Conservation (phyloP, 2,113 vertebrate genomes). For the Phalacrocorax carbo region DNA sequence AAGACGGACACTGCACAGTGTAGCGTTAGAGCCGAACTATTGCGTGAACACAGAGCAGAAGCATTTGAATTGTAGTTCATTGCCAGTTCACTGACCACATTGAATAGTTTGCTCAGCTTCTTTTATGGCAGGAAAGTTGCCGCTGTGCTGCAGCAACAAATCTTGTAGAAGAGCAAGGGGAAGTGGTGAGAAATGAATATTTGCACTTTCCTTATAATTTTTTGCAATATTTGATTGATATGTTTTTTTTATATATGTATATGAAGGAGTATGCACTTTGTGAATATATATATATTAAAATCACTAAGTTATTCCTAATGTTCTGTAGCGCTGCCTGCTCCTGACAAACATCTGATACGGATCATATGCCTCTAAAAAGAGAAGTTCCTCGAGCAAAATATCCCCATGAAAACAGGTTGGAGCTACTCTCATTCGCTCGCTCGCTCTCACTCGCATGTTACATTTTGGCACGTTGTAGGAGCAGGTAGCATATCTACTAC, state of each 20-base stretch:
- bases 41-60: conserved; percentile 26
- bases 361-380: conserved; percentile 68
- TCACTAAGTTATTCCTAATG: conserved; percentile 51
- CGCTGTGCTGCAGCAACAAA: conserved; percentile 22
- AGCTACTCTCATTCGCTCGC: conserved; percentile 64
- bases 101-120: neutral
- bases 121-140: conserved; percentile 44
- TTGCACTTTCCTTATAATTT: conserved; percentile 38
- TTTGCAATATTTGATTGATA: neutral
- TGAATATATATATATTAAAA: conserved; percentile 10
- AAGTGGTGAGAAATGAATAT: conserved; percentile 43
- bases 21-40: conserved; percentile 19
- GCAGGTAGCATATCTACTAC: conserved; percentile 83
- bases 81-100: conserved; percentile 24
- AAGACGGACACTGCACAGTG: neutral
- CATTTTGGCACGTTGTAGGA: conserved; percentile 79
- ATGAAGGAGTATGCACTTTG: neutral
- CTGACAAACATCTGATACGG: conserved; percentile 70
- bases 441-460: conserved; percentile 64
- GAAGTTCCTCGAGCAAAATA: conserved; percentile 71
- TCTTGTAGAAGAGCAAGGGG: conserved; percentile 17
- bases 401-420: conserved; percentile 71
- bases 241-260: neutral
- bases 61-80: conserved; percentile 26
- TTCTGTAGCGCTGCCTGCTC: conserved; percentile 52